Percentiles rank a stretch among this genome's conserved stretches.
These are phyloP conservation scores for Phymanthus crucifer DNA, from an alignment of 92 coral and sea anemone genomes.

Conservation along the genomic window DNA sequence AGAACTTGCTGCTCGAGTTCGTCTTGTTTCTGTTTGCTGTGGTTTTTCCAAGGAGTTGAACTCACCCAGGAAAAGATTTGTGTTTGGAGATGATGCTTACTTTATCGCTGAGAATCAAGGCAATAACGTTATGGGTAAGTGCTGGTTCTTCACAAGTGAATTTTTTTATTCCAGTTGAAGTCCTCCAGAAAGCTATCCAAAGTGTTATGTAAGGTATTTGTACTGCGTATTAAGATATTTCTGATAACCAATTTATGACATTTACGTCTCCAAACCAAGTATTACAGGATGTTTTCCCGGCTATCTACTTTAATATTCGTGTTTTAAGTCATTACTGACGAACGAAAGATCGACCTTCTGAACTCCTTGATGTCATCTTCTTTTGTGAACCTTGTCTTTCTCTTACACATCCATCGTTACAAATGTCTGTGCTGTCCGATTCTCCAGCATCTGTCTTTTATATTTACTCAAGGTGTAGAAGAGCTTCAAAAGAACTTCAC, in stretches of 20 bases:
- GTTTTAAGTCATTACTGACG: neutral
- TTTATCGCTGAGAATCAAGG: slow-evolving; percentile 74
- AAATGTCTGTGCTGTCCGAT: neutral
- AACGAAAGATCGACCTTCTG: neutral
- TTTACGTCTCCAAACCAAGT: neutral
- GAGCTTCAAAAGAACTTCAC: neutral
- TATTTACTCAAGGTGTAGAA: neutral
- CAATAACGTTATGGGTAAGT: slow-evolving; percentile 83
- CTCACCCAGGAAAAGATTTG: slow-evolving; percentile 65
- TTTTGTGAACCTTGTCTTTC: neutral
- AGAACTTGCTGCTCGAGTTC: slow-evolving; percentile 54
- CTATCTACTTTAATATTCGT: neutral
- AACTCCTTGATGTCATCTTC: neutral
- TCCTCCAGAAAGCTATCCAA: no score
- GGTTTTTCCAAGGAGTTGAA: slow-evolving; percentile 88
- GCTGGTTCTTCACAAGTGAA: no score
- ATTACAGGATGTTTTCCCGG: neutral
- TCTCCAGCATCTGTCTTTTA: neutral
- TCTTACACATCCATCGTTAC: neutral
- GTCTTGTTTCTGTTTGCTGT: slow-evolving; percentile 85
- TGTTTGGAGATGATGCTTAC: slow-evolving; percentile 94
- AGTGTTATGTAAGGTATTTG: neutral
- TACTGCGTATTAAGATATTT: neutral
- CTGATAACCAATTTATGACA: neutral
- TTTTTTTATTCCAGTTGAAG: no score